Evolutionary conservation across 1,140 invertebrate genomes (phyloP).

Genomic region (Agrypnia vestita): DNA sequence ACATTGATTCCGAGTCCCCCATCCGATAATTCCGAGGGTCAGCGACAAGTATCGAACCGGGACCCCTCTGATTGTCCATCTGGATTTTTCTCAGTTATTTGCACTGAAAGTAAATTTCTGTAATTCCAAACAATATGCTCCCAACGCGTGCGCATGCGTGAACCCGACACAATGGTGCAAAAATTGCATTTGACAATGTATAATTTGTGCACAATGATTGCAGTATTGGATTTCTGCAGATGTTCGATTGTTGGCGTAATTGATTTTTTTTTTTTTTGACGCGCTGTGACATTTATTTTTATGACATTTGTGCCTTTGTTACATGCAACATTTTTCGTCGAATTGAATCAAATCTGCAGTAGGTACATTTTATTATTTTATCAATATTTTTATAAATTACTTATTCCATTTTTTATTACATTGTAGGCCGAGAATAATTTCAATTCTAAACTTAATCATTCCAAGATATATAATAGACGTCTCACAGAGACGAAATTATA

Average conservation of each 20-base stretch:
- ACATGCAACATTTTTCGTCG: not conserved
- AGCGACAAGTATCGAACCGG: constrained; percentile 16
- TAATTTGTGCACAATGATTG: constrained; percentile 21
- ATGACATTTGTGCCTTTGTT: too few species aligned
- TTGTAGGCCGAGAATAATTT: too few species aligned
- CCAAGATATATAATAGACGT: too few species aligned
- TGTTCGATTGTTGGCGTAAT: constrained; percentile 12
- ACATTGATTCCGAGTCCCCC: constrained; percentile 35
- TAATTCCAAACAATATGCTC: constrained; percentile 46
- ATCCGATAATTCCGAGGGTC: constrained; percentile 32
- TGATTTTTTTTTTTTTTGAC: not conserved
- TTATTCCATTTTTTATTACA: too few species aligned
- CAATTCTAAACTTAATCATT: too few species aligned
- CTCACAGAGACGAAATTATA: too few species aligned
- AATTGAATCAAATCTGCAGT: too few species aligned
- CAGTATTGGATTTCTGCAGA: constrained; percentile 44
- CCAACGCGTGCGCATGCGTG: constrained; percentile 19
- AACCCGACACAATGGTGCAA: constrained; percentile 25
- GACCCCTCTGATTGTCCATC: constrained; percentile 33
- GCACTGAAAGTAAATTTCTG: constrained; percentile 55
- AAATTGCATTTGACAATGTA: constrained; percentile 39
- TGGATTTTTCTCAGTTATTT: constrained; percentile 46
- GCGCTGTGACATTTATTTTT: not conserved
- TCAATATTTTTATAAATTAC: too few species aligned
- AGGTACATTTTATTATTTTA: too few species aligned